phyloP scores from a whole-genome alignment of 2,113 vertebrate genomes.

The Vanacampus margaritifer region DNA sequence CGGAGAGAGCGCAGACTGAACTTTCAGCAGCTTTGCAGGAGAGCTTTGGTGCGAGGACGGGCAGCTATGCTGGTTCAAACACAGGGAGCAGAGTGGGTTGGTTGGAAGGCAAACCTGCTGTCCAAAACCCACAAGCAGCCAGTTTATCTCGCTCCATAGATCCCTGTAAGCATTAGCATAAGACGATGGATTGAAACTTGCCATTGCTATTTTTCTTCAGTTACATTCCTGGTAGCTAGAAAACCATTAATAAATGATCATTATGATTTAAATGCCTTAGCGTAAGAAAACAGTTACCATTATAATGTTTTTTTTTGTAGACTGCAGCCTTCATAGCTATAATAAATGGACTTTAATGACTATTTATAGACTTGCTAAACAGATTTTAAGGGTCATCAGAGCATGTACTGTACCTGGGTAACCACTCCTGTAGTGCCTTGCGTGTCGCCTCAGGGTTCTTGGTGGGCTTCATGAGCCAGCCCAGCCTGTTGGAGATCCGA shows the following conservation, averaged over 20 bases:
- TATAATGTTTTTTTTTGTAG: neutral
- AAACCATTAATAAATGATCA: neutral
- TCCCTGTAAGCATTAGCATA: slow-evolving; percentile 70
- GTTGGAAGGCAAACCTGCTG: slow-evolving; percentile 91
- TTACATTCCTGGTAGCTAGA: neutral
- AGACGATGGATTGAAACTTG: neutral
- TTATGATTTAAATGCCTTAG: no score
- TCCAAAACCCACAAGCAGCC: slow-evolving; percentile 92
- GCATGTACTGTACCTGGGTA: slow-evolving; percentile 85
- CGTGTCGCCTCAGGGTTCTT: slow-evolving; percentile 84
- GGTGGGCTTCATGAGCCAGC: slow-evolving; percentile 80
- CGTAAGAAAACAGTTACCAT: neutral
- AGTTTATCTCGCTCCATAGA: slow-evolving; percentile 92
- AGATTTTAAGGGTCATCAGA: neutral
- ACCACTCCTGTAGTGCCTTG: slow-evolving; percentile 84
- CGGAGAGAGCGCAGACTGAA: slow-evolving; percentile 14
- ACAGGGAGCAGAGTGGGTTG: slow-evolving; percentile 79
- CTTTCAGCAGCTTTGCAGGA: slow-evolving; percentile 57
- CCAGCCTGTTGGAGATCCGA: slow-evolving; percentile 86
- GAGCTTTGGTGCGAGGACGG: slow-evolving; percentile 74
- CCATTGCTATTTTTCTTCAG: neutral
- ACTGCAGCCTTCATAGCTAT: neutral
- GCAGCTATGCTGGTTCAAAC: slow-evolving; percentile 85
- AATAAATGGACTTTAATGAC: neutral
- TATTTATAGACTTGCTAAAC: neutral